These are phyloP conservation scores for Hylaea fasciaria DNA, from an alignment of 2,888 invertebrate species.

Conservation along the genomic window DNA sequence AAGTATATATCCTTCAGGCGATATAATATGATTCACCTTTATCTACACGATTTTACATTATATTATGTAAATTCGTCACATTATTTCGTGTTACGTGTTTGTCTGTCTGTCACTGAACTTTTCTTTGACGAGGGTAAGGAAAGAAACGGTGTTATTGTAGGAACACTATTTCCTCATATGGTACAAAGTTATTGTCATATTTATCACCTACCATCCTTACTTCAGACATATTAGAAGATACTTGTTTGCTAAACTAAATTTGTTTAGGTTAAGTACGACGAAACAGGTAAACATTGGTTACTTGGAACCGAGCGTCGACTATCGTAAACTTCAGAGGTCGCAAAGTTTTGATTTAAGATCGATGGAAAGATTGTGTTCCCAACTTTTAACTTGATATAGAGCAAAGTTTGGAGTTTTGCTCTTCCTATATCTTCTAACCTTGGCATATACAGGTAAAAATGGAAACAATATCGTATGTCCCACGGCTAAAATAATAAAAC, in stretches of 20 bases:
- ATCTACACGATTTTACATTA: slow-evolving; percentile 34
- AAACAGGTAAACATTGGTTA: slow-evolving; percentile 28
- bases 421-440: slow-evolving; percentile 1
- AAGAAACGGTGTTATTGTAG: slow-evolving; percentile 49
- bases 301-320: slow-evolving; percentile 21
- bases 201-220: slow-evolving; percentile 28
- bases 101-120: slow-evolving; percentile 63
- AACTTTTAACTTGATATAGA: slow-evolving; percentile 14
- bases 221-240: slow-evolving; percentile 34
- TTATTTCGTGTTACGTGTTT: slow-evolving; percentile 56
- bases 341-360: slow-evolving; percentile 29
- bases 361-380: slow-evolving; percentile 13
- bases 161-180: slow-evolving; percentile 44
- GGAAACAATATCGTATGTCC: slow-evolving; percentile 6
- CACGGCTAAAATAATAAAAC: slow-evolving; percentile 23
- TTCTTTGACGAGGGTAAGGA: slow-evolving; percentile 66
- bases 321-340: slow-evolving; percentile 15
- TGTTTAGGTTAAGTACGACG: slow-evolving; percentile 22
- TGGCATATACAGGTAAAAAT: not conserved
- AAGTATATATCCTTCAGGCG: not conserved
- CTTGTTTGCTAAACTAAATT: slow-evolving; percentile 28
- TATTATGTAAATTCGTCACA: slow-evolving; percentile 59
- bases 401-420: slow-evolving; percentile 11
- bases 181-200: slow-evolving; percentile 45
- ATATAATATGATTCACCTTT: slow-evolving; percentile 20